These are phyloP conservation scores for Lerema accius DNA, from an alignment of 1,140 invertebrate species.

Conservation along the genomic window DNA sequence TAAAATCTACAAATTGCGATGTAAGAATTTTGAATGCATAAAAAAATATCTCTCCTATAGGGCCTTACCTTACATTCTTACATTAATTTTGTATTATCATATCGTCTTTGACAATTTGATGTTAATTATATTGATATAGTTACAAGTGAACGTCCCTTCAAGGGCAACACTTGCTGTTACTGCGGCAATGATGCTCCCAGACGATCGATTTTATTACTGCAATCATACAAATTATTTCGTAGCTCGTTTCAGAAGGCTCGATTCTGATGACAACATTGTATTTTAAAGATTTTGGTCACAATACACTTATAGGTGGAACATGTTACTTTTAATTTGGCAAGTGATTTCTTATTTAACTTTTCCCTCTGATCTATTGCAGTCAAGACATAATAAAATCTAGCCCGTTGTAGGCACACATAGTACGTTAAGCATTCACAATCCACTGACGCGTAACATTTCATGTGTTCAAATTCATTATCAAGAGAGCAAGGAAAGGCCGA, in stretches of 20 bases:
- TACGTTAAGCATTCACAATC: no score
- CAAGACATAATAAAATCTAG: constrained; percentile 31
- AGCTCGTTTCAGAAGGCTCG: no score
- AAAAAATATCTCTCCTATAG: constrained; percentile 81
- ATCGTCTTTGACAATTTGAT: constrained; percentile 78
- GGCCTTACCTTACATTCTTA: constrained; percentile 82
- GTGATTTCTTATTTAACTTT: no score
- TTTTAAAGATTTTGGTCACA: background rate
- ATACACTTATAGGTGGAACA: no score
- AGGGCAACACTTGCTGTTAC: constrained; percentile 61
- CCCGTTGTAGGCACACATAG: constrained; percentile 14
- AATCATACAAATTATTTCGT: constrained; percentile 50
- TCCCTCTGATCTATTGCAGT: no score
- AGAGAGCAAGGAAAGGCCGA: constrained; percentile 71
- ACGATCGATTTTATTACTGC: background rate
- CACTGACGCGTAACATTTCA: constrained; percentile 54
- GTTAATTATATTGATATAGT: constrained; percentile 63
- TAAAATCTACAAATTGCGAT: constrained; percentile 64
- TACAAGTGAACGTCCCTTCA: constrained; percentile 58
- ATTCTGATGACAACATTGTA: constrained; percentile 13
- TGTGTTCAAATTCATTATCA: constrained; percentile 64
- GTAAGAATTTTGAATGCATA: constrained; percentile 80
- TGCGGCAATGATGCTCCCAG: constrained; percentile 25
- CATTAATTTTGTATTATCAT: constrained; percentile 76
- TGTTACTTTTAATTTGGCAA: no score